phyloP scores from a whole-genome alignment of 2,113 vertebrate genomes.

The Crotalus helleri region DNA sequence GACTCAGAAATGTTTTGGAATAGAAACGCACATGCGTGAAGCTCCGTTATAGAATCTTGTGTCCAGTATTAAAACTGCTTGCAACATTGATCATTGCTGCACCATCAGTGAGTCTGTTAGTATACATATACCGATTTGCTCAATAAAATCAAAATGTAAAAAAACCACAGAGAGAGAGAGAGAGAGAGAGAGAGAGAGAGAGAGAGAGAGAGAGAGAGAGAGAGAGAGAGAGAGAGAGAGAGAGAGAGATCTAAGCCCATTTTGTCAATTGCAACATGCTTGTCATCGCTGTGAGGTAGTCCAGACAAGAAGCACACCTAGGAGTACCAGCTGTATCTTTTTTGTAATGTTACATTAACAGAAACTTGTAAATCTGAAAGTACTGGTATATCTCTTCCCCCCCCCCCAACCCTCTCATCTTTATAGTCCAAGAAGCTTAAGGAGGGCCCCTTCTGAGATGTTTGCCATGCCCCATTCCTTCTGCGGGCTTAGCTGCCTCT shows the following conservation, averaged over 20 bases:
- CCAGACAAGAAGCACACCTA: not conserved
- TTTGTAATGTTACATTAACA: not conserved
- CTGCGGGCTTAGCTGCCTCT: not conserved
- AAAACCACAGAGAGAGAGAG: no score
- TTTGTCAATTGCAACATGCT: not conserved
- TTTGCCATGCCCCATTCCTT: not conserved
- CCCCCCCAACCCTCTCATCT: not conserved
- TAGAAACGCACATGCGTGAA: not conserved
- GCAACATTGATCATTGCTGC: not conserved
- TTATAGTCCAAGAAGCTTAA: not conserved
- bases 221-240: no score
- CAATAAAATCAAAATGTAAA: not conserved
- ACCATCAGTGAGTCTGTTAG: not conserved
- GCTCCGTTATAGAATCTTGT: not conserved
- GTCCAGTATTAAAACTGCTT: not conserved
- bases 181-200: no score
- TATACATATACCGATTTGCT: not conserved
- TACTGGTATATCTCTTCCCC: not conserved
- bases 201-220: no score
- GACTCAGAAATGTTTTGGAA: not conserved
- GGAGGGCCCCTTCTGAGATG: not conserved
- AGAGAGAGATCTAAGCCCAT: not conserved
- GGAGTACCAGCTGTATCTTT: not conserved
- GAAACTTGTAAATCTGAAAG: not conserved
- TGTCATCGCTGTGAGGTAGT: not conserved